These are phyloP conservation scores for Poeciliopsis presidionis DNA, from an alignment of 2,797 vertebrate genomes.

Conservation along the genomic window DNA sequence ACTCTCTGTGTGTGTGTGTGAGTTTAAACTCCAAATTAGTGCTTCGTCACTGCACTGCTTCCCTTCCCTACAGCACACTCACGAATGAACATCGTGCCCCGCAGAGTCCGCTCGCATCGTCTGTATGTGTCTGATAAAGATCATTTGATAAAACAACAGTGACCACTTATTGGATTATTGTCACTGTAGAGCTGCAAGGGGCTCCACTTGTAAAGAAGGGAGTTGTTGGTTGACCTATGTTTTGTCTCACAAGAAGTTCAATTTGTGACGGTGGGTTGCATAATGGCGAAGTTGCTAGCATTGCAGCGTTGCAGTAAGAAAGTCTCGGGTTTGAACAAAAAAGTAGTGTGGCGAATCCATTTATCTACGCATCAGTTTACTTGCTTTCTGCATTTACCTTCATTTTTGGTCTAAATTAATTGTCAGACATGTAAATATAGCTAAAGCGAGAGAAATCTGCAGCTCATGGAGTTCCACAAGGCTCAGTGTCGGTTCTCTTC, in stretches of 20 bases:
- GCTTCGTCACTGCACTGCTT: slow-evolving; percentile 30
- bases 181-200: slow-evolving; percentile 33
- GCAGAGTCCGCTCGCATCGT: slow-evolving; percentile 2
- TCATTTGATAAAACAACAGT: slow-evolving; percentile 55
- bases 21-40: slow-evolving; percentile 45
- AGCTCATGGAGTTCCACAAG: not conserved
- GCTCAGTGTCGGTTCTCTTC: not conserved
- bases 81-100: not conserved
- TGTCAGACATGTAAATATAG: not conserved
- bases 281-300: not conserved
- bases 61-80: not conserved
- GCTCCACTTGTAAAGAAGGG: slow-evolving; percentile 50
- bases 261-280: slow-evolving; percentile 41
- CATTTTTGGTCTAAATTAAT: not conserved
- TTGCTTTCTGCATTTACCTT: not conserved
- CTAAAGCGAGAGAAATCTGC: not conserved
- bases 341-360: not conserved
- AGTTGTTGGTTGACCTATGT: slow-evolving; percentile 55
- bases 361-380: not conserved
- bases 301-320: not conserved
- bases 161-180: slow-evolving; percentile 47
- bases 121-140: slow-evolving; percentile 23
- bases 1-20: slow-evolving; percentile 18
- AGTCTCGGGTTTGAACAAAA: not conserved
- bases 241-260: slow-evolving; percentile 55